Conservation (phyloP, 2,888 invertebrate genomes). For the Acronicta alni region DNA sequence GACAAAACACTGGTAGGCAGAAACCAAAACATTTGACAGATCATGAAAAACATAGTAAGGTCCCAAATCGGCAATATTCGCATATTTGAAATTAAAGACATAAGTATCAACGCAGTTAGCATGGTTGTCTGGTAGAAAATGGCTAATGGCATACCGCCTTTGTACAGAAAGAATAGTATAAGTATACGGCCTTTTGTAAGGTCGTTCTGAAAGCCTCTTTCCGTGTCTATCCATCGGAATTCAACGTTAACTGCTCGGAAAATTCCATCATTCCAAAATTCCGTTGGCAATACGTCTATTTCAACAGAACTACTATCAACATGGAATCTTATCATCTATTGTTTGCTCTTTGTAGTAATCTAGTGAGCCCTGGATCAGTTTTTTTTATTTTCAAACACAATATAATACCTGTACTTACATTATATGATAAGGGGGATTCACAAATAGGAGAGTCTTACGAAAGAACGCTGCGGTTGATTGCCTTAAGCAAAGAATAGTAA, state of each 20-base stretch:
- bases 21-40: too few species aligned
- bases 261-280: constrained; percentile 31
- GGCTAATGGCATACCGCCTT: too few species aligned
- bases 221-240: background rate
- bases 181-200: too few species aligned
- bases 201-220: too few species aligned
- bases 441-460: constrained; percentile 3
- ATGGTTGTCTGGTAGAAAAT: too few species aligned
- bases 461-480: background rate
- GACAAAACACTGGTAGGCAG: too few species aligned
- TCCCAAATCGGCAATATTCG: too few species aligned
- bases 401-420: constrained; percentile 20
- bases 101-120: too few species aligned
- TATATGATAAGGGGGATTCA: constrained; percentile 30
- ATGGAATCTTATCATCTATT: constrained; percentile 43
- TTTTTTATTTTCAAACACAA: constrained; percentile 23
- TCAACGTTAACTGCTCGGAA: constrained; percentile 19
- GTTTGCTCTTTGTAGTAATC: constrained; percentile 41
- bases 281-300: constrained; percentile 14
- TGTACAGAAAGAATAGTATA: too few species aligned
- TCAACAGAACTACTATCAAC: constrained; percentile 35
- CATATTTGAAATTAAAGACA: too few species aligned
- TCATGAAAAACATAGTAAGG: too few species aligned
- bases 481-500: too few species aligned
- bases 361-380: constrained; percentile 28